Percentiles rank a stretch among this genome's conserved stretches.
These are phyloP conservation scores for Phataginus tricuspis DNA, from an alignment of 2,797 vertebrate genomes.

Conservation along the genomic window DNA sequence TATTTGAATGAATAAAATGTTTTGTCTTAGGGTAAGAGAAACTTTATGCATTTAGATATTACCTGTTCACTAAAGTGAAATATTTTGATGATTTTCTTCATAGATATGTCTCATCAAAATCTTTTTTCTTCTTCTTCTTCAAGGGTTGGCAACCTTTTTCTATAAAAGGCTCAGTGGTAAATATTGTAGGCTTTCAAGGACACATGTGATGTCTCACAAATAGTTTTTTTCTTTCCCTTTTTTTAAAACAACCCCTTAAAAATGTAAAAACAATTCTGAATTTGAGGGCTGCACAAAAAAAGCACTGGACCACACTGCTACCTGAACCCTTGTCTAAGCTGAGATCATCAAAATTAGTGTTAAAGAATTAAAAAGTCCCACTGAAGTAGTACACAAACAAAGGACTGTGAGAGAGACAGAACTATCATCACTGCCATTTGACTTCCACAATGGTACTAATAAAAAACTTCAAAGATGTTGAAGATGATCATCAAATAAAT, in stretches of 20 bases:
- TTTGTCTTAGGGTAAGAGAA: background rate
- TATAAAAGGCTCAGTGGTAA: background rate
- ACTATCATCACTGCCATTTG: background rate
- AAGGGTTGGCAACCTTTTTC: background rate
- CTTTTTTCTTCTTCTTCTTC: background rate
- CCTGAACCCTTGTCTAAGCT: background rate
- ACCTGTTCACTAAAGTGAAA: background rate
- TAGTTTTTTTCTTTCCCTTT: background rate
- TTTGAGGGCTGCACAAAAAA: background rate
- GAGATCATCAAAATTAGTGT: background rate
- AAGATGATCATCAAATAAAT: background rate
- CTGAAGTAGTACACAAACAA: background rate
- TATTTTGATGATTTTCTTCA: background rate
- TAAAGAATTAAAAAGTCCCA: background rate
- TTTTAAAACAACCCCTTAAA: background rate
- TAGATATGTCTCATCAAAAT: background rate
- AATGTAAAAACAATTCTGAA: background rate
- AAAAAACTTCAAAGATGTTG: background rate
- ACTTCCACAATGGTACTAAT: background rate
- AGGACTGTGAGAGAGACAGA: background rate
- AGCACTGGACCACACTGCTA: background rate
- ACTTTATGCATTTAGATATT: background rate
- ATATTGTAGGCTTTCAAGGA: background rate
- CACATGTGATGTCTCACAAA: background rate
- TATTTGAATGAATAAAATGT: background rate